Conservation (phyloP, 2,888 invertebrate species). For the Tortrix viridana region DNA sequence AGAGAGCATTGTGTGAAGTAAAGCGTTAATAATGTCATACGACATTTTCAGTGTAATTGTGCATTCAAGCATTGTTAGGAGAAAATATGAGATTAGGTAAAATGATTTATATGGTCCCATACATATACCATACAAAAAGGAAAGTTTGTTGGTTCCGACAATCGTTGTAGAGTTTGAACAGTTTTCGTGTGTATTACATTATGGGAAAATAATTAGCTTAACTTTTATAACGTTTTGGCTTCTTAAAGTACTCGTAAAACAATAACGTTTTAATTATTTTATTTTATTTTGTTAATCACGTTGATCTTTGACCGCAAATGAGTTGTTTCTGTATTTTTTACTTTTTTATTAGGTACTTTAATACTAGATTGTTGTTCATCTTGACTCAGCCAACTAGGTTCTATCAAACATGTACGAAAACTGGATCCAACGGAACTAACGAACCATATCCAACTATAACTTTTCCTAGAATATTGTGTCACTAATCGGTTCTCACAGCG, state of each 20-base stretch:
- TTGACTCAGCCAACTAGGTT: neutral
- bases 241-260: too few relatives aligned
- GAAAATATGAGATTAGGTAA: neutral
- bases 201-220: too few relatives aligned
- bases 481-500: conserved; percentile 17
- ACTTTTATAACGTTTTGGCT: too few relatives aligned
- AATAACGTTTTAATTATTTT: too few relatives aligned
- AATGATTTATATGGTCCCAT: neutral
- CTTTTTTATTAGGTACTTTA: too few relatives aligned
- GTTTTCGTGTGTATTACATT: too few relatives aligned
- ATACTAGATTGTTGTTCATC: conserved; percentile 9
- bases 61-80: neutral
- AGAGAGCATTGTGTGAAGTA: neutral
- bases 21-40: neutral
- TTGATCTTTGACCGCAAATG: too few relatives aligned
- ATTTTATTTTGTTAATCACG: too few relatives aligned
- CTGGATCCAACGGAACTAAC: conserved; percentile 18
- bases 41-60: conserved; percentile 2
- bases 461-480: conserved; percentile 27
- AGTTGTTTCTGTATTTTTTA: too few relatives aligned
- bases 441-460: neutral
- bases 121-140: neutral
- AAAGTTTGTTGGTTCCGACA: neutral
- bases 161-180: neutral
- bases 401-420: neutral